These are phyloP conservation scores for Protaetia brevitarsis DNA, from an alignment of 1,140 invertebrate genomes.

Conservation along the genomic window DNA sequence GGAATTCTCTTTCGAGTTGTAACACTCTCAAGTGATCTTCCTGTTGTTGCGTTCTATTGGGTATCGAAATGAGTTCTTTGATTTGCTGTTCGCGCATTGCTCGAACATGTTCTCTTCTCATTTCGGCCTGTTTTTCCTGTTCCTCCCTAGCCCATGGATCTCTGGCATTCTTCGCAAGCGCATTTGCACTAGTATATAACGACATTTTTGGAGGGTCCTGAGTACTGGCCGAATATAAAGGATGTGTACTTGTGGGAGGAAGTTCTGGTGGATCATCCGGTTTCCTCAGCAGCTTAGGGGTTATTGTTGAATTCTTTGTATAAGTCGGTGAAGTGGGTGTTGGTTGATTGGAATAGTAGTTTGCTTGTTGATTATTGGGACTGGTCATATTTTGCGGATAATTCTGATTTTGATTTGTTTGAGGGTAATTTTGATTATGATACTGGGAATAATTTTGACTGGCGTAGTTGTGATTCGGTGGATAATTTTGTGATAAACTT, in stretches of 20 bases:
- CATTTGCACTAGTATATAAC: constrained; percentile 57
- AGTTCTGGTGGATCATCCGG: constrained; percentile 62
- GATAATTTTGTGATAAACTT: constrained; percentile 35
- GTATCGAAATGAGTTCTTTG: constrained; percentile 64
- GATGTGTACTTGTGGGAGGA: constrained; percentile 72
- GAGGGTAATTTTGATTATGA: constrained; percentile 1
- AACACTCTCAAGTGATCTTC: constrained; percentile 83
- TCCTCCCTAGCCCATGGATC: constrained; percentile 90
- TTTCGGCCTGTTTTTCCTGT: constrained; percentile 74
- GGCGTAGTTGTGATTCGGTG: constrained; percentile 26
- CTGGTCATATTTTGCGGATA: constrained; percentile 40
- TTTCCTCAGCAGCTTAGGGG: constrained; percentile 50
- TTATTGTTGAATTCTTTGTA: constrained; percentile 51
- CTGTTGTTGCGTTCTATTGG: constrained; percentile 71
- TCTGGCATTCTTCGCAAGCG: constrained; percentile 46
- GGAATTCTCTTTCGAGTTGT: constrained; percentile 83
- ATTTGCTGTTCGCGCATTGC: constrained; percentile 74
- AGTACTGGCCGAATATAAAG: constrained; percentile 69
- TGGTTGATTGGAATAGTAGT: constrained; percentile 35
- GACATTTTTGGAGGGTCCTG: constrained; percentile 73
- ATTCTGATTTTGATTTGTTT: constrained; percentile 41
- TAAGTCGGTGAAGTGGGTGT: constrained; percentile 50
- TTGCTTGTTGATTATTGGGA: background rate
- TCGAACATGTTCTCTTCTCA: constrained; percentile 60
- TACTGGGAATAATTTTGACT: constrained; percentile 36